Conservation (phyloP, 1,140 invertebrate species). For the Drosophila rhopaloa region DNA sequence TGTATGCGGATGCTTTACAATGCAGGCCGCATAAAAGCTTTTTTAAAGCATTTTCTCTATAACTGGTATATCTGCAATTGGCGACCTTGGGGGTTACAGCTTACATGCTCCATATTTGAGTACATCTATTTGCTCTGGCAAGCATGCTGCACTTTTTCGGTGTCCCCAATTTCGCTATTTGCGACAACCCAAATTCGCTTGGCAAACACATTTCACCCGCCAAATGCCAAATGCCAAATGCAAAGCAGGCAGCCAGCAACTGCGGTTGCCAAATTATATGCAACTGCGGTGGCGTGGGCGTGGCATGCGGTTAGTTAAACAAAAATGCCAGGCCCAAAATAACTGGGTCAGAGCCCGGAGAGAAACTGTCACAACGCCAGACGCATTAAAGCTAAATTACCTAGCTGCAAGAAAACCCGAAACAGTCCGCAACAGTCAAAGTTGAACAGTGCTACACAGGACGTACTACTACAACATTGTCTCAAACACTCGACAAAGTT, state of each 20-base stretch:
- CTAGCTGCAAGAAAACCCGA: conserved; percentile 14
- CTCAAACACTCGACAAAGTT: conserved; percentile 64
- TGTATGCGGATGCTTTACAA: background rate
- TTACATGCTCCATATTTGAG: conserved; percentile 8
- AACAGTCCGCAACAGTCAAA: conserved; percentile 30
- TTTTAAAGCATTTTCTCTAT: conserved; percentile 15
- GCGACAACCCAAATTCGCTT: conserved; percentile 28
- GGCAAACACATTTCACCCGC: conserved; percentile 42
- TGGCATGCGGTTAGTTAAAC: conserved; percentile 70
- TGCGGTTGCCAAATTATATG: conserved; percentile 70
- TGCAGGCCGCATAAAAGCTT: conserved; percentile 8
- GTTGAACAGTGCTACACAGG: conserved; percentile 21
- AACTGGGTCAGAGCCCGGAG: conserved; percentile 52
- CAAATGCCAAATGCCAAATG: conserved; percentile 35
- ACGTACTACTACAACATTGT: conserved; percentile 35
- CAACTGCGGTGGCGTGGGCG: conserved; percentile 47
- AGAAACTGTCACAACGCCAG: conserved; percentile 17
- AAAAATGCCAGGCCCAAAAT: conserved; percentile 44
- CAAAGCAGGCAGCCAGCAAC: conserved; percentile 31
- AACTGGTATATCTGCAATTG: conserved; percentile 4
- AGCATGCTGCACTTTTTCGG: conserved; percentile 2
- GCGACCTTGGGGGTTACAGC: conserved; percentile 27
- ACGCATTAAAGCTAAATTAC: conserved; percentile 61
- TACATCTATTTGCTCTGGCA: conserved; percentile 21
- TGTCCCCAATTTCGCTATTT: conserved; percentile 29